Conservation (phyloP, 2,888 invertebrate species). For the Tetrapedia diversipes region DNA sequence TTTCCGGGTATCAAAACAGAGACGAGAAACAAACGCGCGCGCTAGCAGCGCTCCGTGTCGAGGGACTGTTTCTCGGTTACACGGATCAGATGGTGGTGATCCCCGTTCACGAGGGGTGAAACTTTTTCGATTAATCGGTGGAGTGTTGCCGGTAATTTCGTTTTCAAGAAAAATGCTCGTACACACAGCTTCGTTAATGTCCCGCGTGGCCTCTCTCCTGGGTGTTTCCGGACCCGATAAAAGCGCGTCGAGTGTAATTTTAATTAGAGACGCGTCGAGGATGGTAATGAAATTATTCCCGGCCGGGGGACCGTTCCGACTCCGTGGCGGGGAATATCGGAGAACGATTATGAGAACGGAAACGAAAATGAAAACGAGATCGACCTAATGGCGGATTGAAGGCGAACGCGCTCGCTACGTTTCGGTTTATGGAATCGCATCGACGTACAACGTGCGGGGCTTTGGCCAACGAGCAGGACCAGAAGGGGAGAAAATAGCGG, state of each 20-base stretch:
- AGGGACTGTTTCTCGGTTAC: constrained; percentile 54
- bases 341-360: constrained; percentile 16
- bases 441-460: not conserved
- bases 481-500: constrained; percentile 22
- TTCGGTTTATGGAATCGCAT: constrained; percentile 7
- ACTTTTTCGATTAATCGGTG: constrained; percentile 3
- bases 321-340: constrained; percentile 1
- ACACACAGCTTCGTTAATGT: constrained; percentile 1
- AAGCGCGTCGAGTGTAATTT: constrained; percentile 15
- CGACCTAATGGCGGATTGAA: constrained; percentile 42
- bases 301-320: not conserved
- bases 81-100: constrained; percentile 35
- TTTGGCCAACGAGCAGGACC: not conserved
- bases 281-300: constrained; percentile 27
- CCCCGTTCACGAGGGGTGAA: constrained; percentile 32
- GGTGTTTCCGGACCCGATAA: not conserved
- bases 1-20: constrained; percentile 27
- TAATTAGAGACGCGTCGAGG: constrained; percentile 19
- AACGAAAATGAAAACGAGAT: constrained; percentile 55
- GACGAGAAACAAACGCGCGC: constrained; percentile 11
- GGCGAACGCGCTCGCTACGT: not conserved
- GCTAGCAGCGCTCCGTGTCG: constrained; percentile 8
- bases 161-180: no score
- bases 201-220: not conserved
- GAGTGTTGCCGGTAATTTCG: no score